phyloP scores from a whole-genome alignment of 2,797 vertebrate species.

The Acropternis orthonyx region DNA sequence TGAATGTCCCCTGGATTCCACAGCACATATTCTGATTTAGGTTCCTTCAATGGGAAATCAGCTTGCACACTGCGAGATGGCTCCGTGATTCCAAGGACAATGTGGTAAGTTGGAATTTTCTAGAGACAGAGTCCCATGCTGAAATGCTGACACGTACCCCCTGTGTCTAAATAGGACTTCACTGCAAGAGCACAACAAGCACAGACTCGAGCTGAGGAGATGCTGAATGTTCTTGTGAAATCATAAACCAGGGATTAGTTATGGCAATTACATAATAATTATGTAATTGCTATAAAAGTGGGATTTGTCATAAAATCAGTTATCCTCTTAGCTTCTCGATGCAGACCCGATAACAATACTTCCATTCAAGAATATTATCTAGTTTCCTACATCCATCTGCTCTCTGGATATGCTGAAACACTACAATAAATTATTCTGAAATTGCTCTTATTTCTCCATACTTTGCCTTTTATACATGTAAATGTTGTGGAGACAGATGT shows the following conservation, averaged over 20 bases:
- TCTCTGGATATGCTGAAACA: neutral
- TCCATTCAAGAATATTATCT: neutral
- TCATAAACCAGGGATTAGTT: neutral
- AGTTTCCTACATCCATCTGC: neutral
- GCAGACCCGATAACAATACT: conserved; percentile 9
- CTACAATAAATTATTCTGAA: neutral
- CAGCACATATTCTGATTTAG: neutral
- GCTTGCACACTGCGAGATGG: neutral
- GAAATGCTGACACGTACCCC: neutral
- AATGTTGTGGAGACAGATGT: neutral
- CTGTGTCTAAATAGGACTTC: neutral
- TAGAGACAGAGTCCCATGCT: fast-evolving
- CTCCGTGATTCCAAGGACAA: neutral
- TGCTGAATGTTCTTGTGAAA: neutral
- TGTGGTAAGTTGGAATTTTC: neutral
- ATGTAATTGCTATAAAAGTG: neutral
- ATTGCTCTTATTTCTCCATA: neutral
- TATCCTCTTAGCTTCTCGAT: neutral
- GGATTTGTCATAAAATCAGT: conserved; percentile 16
- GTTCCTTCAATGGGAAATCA: neutral
- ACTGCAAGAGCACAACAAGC: neutral
- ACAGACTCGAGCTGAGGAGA: neutral
- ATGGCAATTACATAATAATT: neutral
- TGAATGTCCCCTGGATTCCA: neutral
- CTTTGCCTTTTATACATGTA: neutral